phyloP scores from a whole-genome alignment of 2,113 vertebrate species.

The Trogon surrucura region DNA sequence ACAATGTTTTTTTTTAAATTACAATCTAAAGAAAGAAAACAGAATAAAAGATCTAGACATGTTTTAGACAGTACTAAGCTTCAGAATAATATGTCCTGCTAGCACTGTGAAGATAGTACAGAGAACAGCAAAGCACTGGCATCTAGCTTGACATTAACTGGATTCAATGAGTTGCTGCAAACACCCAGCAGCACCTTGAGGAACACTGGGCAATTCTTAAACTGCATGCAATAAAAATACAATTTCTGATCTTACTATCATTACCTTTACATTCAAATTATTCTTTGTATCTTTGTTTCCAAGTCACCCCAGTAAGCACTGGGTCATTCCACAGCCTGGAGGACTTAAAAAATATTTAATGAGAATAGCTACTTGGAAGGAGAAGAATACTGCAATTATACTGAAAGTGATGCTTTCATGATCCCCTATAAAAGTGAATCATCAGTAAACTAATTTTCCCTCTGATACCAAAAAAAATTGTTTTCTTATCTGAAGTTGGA shows the following conservation, averaged over 20 bases:
- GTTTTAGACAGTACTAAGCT: neutral
- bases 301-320: constrained; percentile 74
- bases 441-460: neutral
- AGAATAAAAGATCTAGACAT: neutral
- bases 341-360: neutral
- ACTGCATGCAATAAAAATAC: neutral
- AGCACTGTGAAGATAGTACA: neutral
- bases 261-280: constrained; percentile 75
- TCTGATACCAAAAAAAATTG: neutral
- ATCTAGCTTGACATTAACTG: neutral
- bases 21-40: neutral
- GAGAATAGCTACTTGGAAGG: neutral
- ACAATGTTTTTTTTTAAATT: neutral
- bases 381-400: neutral
- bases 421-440: neutral
- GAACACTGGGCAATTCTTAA: neutral
- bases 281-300: constrained; percentile 77
- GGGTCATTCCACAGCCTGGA: constrained; percentile 62
- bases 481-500: neutral
- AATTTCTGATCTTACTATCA: neutral
- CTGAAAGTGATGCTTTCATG: neutral
- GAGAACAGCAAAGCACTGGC: neutral
- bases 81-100: neutral
- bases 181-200: too few species aligned
- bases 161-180: neutral